Evolutionary conservation across 2,888 invertebrate species (phyloP).

Genomic region (Gymnocheta viridis): DNA sequence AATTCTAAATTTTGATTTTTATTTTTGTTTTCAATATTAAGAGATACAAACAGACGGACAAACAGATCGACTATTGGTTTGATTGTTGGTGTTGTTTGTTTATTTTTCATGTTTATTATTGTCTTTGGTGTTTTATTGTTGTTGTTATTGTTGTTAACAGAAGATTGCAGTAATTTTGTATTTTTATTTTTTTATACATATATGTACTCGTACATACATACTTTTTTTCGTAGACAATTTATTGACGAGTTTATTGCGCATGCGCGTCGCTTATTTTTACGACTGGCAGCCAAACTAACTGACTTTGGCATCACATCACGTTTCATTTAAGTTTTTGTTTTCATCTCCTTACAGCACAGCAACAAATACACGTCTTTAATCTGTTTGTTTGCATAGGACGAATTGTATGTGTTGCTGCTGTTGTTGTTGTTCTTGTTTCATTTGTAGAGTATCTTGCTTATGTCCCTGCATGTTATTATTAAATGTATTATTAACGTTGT

Average conservation of each 20-base stretch:
- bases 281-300: slow-evolving; percentile 63
- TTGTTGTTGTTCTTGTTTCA: slow-evolving; percentile 27
- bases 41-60: slow-evolving; percentile 1
- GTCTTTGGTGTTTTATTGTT: slow-evolving; percentile 33
- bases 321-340: slow-evolving; percentile 52
- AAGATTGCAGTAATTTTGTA: slow-evolving; percentile 39
- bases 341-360: slow-evolving; percentile 17
- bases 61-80: neutral
- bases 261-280: slow-evolving; percentile 72
- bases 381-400: slow-evolving; percentile 15
- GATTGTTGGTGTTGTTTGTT: slow-evolving; percentile 38
- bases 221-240: slow-evolving; percentile 76
- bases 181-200: slow-evolving; percentile 46
- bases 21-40: slow-evolving; percentile 32
- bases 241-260: slow-evolving; percentile 81
- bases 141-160: slow-evolving; percentile 29
- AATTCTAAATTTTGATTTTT: slow-evolving; percentile 10
- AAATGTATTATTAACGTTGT: slow-evolving; percentile 65
- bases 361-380: neutral
- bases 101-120: slow-evolving; percentile 55
- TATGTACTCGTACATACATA: neutral
- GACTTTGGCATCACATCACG: slow-evolving; percentile 67
- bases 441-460: slow-evolving; percentile 42
- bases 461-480: slow-evolving; percentile 60
- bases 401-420: neutral